These are phyloP conservation scores for Petrocephalus microphthalmus DNA, from an alignment of 2,113 vertebrate genomes.

Conservation along the genomic window DNA sequence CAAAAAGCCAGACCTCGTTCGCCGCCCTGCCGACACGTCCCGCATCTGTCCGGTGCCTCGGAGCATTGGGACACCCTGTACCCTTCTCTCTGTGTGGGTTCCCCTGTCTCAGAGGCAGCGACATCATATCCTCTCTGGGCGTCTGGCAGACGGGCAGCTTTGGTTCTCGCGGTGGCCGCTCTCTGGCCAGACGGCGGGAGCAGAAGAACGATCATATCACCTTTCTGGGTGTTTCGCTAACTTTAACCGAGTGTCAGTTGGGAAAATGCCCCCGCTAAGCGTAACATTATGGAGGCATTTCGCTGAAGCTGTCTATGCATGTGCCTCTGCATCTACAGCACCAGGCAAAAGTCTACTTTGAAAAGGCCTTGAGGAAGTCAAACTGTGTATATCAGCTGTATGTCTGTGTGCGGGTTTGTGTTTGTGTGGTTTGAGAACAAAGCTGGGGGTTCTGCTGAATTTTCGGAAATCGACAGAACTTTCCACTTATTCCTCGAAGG, in stretches of 20 bases:
- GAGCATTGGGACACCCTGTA: neutral
- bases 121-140: neutral
- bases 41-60: neutral
- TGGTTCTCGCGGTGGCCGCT: neutral
- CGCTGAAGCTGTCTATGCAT: neutral
- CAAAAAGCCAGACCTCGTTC: neutral
- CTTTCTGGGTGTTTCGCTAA: neutral
- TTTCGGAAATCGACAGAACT: neutral
- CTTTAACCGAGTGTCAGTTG: neutral
- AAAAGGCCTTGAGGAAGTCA: neutral
- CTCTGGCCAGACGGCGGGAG: neutral
- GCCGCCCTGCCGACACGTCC: neutral
- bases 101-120: neutral
- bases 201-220: neutral
- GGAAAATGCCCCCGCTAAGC: neutral
- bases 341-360: neutral
- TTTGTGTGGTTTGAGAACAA: neutral
- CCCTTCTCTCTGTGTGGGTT: neutral
- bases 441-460: neutral
- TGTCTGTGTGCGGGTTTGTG: neutral
- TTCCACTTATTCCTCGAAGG: neutral
- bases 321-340: neutral
- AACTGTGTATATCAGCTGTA: neutral
- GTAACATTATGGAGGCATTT: neutral
- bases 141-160: neutral